phyloP scores from a whole-genome alignment of 2,797 vertebrate genomes.

The Tarsius wallacei region DNA sequence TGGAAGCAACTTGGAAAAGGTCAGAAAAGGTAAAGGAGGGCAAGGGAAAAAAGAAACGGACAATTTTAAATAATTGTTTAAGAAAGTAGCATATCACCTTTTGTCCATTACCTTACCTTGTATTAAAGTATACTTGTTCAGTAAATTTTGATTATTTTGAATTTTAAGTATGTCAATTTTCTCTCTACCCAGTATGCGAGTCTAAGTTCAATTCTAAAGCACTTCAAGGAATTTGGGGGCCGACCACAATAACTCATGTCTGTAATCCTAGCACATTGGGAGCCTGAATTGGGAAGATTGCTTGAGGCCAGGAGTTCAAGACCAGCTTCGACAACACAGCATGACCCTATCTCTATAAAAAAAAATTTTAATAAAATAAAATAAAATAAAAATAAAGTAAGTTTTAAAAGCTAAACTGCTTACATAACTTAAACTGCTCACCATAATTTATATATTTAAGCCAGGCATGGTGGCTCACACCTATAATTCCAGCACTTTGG shows the following conservation, averaged over 20 bases:
- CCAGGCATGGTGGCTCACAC: no score
- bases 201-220: conserved; percentile 55
- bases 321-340: no score
- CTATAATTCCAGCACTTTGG: no score
- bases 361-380: no score
- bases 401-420: conserved; percentile 44
- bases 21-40: not conserved
- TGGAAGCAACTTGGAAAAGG: not conserved
- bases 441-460: conserved; percentile 33
- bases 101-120: conserved; percentile 30
- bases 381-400: no score
- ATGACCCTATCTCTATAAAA: no score
- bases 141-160: conserved; percentile 14
- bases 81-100: conserved; percentile 23
- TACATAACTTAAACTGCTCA: conserved; percentile 12
- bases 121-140: conserved; percentile 39
- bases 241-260: no score
- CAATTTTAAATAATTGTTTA: not conserved
- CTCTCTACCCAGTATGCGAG: not conserved
- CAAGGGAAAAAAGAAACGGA: conserved; percentile 36
- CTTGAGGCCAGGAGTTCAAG: no score
- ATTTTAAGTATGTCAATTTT: not conserved
- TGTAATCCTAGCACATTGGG: no score
- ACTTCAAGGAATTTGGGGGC: conserved; percentile 23
- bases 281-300: no score